Evolutionary conservation across 2,888 invertebrate species (phyloP).

Genomic region (Dioctria rufipes): DNA sequence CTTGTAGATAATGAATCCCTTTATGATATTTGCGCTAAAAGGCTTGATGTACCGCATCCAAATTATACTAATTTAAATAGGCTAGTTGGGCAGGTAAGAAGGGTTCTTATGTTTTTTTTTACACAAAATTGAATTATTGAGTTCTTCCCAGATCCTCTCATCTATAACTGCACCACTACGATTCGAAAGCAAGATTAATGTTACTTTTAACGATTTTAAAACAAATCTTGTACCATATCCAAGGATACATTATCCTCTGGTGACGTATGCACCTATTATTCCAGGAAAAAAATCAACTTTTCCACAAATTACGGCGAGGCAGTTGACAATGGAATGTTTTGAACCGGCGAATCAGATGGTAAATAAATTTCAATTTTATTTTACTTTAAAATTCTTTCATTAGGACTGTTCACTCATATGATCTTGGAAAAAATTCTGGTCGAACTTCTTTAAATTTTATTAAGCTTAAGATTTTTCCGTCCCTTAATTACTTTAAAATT

Average conservation of each 20-base stretch:
- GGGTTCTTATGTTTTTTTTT: conserved; percentile 64
- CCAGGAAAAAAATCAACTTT: background rate
- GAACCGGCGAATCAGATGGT: conserved; percentile 84
- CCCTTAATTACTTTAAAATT: too few relatives aligned
- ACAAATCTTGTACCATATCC: conserved; percentile 90
- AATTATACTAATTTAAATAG: conserved; percentile 91
- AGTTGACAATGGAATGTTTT: conserved; percentile 86
- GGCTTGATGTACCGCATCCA: conserved; percentile 82
- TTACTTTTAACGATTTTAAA: conserved; percentile 82
- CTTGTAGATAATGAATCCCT: conserved; percentile 84
- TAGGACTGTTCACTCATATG: too few relatives aligned
- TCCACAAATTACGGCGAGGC: conserved; percentile 69
- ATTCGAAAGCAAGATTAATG: conserved; percentile 78
- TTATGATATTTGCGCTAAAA: conserved; percentile 83
- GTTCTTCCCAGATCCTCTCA: conserved; percentile 74
- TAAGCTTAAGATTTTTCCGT: too few relatives aligned
- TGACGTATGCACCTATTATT: conserved; percentile 78
- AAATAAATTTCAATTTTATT: background rate
- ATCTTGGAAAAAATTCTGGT: too few relatives aligned
- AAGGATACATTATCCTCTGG: conserved; percentile 87
- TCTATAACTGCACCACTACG: conserved; percentile 81
- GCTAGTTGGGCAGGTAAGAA: conserved; percentile 69
- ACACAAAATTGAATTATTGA: conserved; percentile 59
- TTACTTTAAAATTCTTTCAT: too few relatives aligned
- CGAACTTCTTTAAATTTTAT: too few relatives aligned